phyloP scores from a whole-genome alignment of 2,797 vertebrate species.

The Onychomys torridus region DNA sequence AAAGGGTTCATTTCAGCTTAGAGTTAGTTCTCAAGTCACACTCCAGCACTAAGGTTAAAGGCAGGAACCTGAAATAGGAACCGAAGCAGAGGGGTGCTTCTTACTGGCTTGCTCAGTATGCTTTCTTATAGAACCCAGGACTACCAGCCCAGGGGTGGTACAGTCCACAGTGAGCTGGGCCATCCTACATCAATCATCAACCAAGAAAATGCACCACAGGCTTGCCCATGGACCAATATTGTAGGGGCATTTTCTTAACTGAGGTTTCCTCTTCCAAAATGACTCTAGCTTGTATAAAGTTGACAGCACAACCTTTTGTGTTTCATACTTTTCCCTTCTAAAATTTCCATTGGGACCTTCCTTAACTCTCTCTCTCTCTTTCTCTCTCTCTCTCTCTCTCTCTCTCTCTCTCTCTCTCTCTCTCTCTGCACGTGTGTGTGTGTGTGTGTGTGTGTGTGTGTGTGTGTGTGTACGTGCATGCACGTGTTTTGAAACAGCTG shows the following conservation, averaged over 20 bases:
- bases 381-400: background rate
- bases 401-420: background rate
- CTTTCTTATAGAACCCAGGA: background rate
- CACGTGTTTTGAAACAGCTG: background rate
- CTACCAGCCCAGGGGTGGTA: background rate
- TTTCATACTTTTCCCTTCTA: background rate
- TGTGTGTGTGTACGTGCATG: background rate
- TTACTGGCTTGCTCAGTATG: background rate
- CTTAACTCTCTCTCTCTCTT: background rate
- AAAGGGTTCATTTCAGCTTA: background rate
- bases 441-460: background rate
- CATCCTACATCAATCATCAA: background rate
- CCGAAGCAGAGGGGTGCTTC: background rate
- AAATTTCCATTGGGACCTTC: background rate
- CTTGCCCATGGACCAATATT: background rate
- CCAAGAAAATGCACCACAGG: background rate
- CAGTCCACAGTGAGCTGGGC: background rate
- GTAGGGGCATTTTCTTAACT: background rate
- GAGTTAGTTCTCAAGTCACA: background rate
- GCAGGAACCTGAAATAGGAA: background rate
- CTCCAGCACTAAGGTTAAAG: background rate
- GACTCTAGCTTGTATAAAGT: background rate
- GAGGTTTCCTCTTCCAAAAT: background rate
- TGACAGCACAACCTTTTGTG: background rate
- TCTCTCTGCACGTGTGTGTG: too few species aligned